Base-by-base conservation (phyloP, 2,888 invertebrate genomes). In the Leptinotarsa tumamoca region DNA sequence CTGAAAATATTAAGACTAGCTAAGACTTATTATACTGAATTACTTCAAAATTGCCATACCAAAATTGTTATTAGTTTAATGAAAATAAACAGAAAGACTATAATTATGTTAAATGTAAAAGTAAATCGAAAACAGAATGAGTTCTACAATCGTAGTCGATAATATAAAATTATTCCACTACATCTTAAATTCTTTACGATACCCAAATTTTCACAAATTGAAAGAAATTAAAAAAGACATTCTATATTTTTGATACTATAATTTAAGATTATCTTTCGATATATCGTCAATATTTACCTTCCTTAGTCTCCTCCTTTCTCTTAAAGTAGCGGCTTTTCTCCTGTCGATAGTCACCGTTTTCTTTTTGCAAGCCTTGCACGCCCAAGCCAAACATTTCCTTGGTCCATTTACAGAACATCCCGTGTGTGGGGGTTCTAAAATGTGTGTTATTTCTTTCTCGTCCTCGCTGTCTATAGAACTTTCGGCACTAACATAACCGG, bases 331-430 rank as follows among this genome's bases (percentile, higher is more conserved):
- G 7, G 99, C 99, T 91, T 98, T 98, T 86, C 99, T 92, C 72
- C 99, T 91, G 89, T 99, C 99, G 13, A 98, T 95, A 0, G 97
- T 95, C 66, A 98, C 97, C 18, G 95, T 97, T 90, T 98, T 98
- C 90, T 97, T 94, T 89, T 98, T 98, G 89, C 98, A 98, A 0
- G 98, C 97, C 87, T 98, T 98, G 89, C 98, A 98, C 3, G 98
- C 98, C 98, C 98, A 98, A 15, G 98, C 92, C 58, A 98, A 90
- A 85, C 98, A 98, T 78, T 95, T 92, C 78, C 96, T 90, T 68
- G 92, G 92, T 10, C 90, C 70, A 52, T 79, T 80, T 74, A 80
- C 67, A 68, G 82, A 77, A 80, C 87, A 86, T 68, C 83, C 83
- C 49, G 86, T 84, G 68, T 86, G 88, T 13, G 74, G 33, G 49